Evolutionary conservation across 35 echinoderm and acorn worm species (phyloP).

Genomic region (Amphiura filiformis): DNA sequence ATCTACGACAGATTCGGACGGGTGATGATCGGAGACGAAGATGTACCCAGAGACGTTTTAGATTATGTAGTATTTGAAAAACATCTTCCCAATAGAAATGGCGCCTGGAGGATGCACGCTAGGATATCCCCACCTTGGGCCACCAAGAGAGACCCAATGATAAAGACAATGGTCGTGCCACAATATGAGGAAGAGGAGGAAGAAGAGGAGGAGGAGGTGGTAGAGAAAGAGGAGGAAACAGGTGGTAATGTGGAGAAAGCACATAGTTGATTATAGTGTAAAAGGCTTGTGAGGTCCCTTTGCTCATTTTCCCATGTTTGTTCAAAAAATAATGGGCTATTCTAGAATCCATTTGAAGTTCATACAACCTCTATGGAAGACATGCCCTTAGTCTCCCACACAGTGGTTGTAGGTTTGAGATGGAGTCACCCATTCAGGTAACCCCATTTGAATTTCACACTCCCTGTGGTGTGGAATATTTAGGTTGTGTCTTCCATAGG

Average conservation of each 20-base stretch:
- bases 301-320: too few species aligned
- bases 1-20: slow-evolving; percentile 96
- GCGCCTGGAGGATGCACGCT: slow-evolving; percentile 88
- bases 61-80: slow-evolving; percentile 97
- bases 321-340: too few species aligned
- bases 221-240: not conserved
- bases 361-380: too few species aligned
- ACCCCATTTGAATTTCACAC: too few species aligned
- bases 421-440: too few species aligned
- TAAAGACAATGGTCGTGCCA: slow-evolving; percentile 71
- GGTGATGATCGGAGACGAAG: slow-evolving; percentile 87
- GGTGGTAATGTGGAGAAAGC: not conserved
- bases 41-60: slow-evolving; percentile 84
- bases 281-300: too few species aligned
- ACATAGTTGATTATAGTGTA: too few species aligned
- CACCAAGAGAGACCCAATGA: slow-evolving; percentile 64
- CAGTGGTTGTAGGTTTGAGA: too few species aligned
- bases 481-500: too few species aligned
- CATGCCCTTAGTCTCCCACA: too few species aligned
- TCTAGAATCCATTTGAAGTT: too few species aligned
- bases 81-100: slow-evolving; percentile 76
- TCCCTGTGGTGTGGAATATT: too few species aligned
- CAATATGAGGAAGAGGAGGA: slow-evolving; percentile 48
- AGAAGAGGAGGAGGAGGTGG: slow-evolving; percentile 3
- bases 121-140: slow-evolving; percentile 89